These are phyloP conservation scores for Brachionus koreanus DNA, from an alignment of 1,140 invertebrate species.

Conservation along the genomic window DNA sequence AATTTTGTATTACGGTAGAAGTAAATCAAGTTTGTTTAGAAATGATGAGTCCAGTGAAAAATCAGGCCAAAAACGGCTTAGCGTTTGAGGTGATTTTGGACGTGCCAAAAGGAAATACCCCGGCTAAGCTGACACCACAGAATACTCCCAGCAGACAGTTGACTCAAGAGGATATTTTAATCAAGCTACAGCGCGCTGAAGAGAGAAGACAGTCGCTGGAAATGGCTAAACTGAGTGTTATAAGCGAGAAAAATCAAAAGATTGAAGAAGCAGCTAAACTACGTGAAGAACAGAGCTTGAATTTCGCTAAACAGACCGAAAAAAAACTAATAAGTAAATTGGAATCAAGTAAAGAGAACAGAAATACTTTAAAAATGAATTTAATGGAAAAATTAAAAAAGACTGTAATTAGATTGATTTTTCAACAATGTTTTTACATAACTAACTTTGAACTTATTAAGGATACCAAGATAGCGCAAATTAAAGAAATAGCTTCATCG, in stretches of 20 bases:
- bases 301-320: constrained; percentile 31
- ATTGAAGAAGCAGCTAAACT: constrained; percentile 37
- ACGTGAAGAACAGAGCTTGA: constrained; percentile 26
- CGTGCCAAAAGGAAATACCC: neutral
- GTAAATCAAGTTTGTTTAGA: neutral
- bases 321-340: constrained; percentile 18
- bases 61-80: constrained; percentile 13
- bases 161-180: constrained; percentile 32
- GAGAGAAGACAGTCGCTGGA: constrained; percentile 37
- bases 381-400: constrained; percentile 37
- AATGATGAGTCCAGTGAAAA: constrained; percentile 3
- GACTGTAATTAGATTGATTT: neutral
- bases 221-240: constrained; percentile 3
- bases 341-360: constrained; percentile 40
- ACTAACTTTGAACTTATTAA: neutral
- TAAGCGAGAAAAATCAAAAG: constrained; percentile 31
- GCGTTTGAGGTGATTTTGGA: constrained; percentile 41
- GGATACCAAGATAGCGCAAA: constrained; percentile 33
- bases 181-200: constrained; percentile 21
- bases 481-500: constrained; percentile 13
- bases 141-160: constrained; percentile 4
- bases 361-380: neutral
- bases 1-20: neutral
- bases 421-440: neutral
- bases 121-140: constrained; percentile 19